phyloP scores from a whole-genome alignment of 2,797 vertebrate species.

The Gymnothorax reevesii region DNA sequence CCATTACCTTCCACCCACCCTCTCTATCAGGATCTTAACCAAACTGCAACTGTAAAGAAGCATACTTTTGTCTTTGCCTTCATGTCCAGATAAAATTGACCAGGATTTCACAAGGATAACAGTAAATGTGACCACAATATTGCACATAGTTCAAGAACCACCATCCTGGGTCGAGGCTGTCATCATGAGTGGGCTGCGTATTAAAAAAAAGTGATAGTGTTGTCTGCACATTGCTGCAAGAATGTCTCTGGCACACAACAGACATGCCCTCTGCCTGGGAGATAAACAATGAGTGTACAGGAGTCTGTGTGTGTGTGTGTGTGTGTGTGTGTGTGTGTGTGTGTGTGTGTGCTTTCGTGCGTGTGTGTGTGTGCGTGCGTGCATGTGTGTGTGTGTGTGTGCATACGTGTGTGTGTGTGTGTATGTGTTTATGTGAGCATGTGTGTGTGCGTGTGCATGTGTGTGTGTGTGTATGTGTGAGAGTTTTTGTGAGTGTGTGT shows the following conservation, averaged over 20 bases:
- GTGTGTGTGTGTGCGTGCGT: no score
- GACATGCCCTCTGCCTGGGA: conserved; percentile 7
- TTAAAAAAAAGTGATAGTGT: not conserved
- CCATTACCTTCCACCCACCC: not conserved
- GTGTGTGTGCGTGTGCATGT: conserved; percentile 40
- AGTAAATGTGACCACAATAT: conserved; percentile 56
- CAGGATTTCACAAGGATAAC: conserved; percentile 25
- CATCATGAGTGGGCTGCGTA: conserved; percentile 45
- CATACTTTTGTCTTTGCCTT: not conserved
- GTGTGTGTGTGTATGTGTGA: conserved; percentile 38
- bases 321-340: no score
- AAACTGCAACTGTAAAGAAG: not conserved
- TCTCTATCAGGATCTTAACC: not conserved
- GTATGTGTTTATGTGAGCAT: not conserved
- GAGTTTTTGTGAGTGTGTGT: no score
- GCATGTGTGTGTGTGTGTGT: conserved; percentile 40
- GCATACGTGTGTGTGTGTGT: conserved; percentile 8
- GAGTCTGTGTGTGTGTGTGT: conserved; percentile 41
- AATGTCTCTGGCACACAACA: conserved; percentile 13
- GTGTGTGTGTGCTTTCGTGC: no score
- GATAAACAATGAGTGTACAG: conserved; percentile 28
- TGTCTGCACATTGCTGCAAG: conserved; percentile 14
- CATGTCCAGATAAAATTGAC: conserved; percentile 20
- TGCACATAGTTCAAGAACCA: conserved; percentile 61
- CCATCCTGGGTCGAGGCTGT: conserved; percentile 58